phyloP scores from a whole-genome alignment of 2,888 invertebrate species.

The Scelioninae gen. 1 region DNA sequence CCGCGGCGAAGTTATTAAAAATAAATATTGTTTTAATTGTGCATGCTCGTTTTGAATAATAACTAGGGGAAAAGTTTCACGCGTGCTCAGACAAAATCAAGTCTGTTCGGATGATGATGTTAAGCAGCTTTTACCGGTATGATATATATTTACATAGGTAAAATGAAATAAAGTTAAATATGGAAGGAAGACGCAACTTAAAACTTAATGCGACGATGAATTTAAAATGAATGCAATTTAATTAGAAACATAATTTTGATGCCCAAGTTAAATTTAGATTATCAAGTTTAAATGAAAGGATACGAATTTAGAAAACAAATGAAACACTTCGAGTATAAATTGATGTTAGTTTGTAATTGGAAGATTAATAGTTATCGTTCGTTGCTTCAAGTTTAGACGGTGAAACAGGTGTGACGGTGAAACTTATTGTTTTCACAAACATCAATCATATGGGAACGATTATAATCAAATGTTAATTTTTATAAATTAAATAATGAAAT shows the following conservation, averaged over 20 bases:
- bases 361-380: conserved; percentile 53
- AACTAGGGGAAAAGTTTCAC: not conserved
- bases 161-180: not conserved
- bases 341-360: conserved; percentile 46
- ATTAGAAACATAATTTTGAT: too few species aligned
- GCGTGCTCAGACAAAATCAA: not conserved
- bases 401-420: conserved; percentile 32
- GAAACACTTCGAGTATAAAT: conserved; percentile 31
- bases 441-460: conserved; percentile 33
- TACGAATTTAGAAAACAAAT: not conserved
- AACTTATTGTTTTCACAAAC: conserved; percentile 37
- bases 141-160: not conserved
- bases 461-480: not conserved
- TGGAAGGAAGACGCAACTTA: not conserved
- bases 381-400: conserved; percentile 28
- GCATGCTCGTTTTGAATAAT: conserved; percentile 13
- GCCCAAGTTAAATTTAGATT: conserved; percentile 13
- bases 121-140: not conserved
- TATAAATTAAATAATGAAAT: not conserved
- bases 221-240: too few species aligned
- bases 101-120: not conserved
- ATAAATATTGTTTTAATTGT: conserved; percentile 31
- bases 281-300: conserved; percentile 1
- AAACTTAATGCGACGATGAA: too few species aligned
- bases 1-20: conserved; percentile 22